Conservation (phyloP, 2,113 vertebrate species). For the Salvator merianae region DNA sequence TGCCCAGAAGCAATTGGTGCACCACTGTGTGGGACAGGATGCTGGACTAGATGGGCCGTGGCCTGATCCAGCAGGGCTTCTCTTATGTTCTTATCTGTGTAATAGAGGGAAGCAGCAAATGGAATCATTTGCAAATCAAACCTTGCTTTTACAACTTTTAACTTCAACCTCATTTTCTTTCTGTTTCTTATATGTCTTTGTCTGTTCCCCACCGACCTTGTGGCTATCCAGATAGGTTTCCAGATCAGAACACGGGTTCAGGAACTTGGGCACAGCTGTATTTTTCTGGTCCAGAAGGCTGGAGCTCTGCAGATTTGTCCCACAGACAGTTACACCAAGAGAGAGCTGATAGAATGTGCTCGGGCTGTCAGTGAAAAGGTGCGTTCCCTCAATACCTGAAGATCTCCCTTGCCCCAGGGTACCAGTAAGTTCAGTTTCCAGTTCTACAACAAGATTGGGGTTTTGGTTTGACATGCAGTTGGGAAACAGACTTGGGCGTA, state of each 20-base stretch:
- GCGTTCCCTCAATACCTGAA: fast-evolving
- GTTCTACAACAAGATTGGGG: neutral
- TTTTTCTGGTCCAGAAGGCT: slow-evolving; percentile 97
- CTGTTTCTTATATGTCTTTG: slow-evolving; percentile 7
- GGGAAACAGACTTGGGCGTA: too few species aligned
- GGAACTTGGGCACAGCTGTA: slow-evolving; percentile 95
- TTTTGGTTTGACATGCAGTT: too few species aligned
- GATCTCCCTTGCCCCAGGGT: neutral
- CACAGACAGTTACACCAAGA: slow-evolving; percentile 94
- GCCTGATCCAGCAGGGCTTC: too few species aligned
- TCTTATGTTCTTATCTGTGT: too few species aligned
- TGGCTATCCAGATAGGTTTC: slow-evolving; percentile 86
- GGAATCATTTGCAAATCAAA: too few species aligned
- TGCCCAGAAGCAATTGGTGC: too few species aligned
- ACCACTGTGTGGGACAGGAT: too few species aligned
- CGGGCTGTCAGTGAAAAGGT: slow-evolving; percentile 96
- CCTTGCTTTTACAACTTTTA: neutral
- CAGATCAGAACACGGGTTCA: slow-evolving; percentile 94
- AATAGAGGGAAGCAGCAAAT: too few species aligned
- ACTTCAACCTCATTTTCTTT: neutral
- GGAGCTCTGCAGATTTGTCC: slow-evolving; percentile 96
- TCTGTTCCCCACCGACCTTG: neutral
- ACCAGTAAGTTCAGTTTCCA: neutral
- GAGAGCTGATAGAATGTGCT: slow-evolving; percentile 95
- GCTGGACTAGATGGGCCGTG: too few species aligned